phyloP scores from a whole-genome alignment of 2,797 vertebrate species.

The Eleutherodactylus coqui region DNA sequence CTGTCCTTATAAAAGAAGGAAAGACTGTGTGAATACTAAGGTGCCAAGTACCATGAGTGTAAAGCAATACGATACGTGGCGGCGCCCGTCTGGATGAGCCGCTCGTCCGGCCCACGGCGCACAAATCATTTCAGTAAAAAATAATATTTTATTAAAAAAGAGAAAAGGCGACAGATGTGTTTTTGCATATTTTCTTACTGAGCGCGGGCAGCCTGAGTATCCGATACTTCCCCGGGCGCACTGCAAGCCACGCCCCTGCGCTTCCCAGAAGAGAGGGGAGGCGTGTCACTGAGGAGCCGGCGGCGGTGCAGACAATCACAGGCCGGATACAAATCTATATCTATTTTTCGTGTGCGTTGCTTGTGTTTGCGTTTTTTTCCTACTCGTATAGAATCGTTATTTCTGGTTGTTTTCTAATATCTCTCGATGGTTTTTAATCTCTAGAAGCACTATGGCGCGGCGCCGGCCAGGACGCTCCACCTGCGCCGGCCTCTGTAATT shows the following conservation, averaged over 20 bases:
- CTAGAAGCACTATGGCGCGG: constrained; percentile 91
- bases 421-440: constrained; percentile 76
- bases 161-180: constrained; percentile 77
- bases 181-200: constrained; percentile 87
- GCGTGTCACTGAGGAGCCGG: constrained; percentile 57
- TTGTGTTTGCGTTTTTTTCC: constrained; percentile 63
- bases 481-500: constrained; percentile 72
- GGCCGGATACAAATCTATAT: constrained; percentile 65
- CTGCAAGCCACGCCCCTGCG: constrained; percentile 36
- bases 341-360: constrained; percentile 37
- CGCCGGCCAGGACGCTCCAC: constrained; percentile 74
- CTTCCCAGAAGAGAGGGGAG: neutral
- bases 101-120: neutral
- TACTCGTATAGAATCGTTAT: constrained; percentile 81
- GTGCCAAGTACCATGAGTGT: constrained; percentile 83
- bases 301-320: constrained; percentile 80
- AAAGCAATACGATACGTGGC: constrained; percentile 76
- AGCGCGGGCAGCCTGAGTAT: constrained; percentile 78
- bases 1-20: constrained; percentile 74
- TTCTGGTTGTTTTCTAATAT: constrained; percentile 80
- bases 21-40: constrained; percentile 72
- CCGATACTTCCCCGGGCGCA: constrained; percentile 71
- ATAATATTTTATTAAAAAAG: constrained; percentile 83
- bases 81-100: neutral
- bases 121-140: constrained; percentile 69